Evolutionary conservation across 2,888 invertebrate genomes (phyloP).

Genomic region (Epinotia demarniana): DNA sequence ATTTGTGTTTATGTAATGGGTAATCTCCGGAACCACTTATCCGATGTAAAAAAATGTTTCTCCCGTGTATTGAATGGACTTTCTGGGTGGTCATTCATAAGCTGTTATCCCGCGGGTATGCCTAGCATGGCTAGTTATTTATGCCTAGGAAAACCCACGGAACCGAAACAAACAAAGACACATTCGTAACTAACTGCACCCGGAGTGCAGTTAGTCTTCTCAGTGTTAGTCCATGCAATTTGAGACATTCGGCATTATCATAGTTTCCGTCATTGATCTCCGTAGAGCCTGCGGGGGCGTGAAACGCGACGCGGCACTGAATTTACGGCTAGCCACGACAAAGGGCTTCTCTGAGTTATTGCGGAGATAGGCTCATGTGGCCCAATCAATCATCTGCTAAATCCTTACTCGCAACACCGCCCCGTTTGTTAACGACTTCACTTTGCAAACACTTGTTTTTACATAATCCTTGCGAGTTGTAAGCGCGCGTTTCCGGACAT

Average conservation of each 20-base stretch:
- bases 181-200: neutral
- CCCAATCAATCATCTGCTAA: conserved; percentile 38
- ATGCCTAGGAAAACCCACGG: neutral
- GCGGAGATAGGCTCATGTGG: conserved; percentile 47
- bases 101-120: too few relatives aligned
- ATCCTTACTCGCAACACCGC: neutral
- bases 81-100: too few relatives aligned
- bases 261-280: conserved; percentile 37
- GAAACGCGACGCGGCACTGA: conserved; percentile 62
- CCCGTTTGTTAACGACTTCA: conserved; percentile 5
- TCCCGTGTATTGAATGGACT: too few relatives aligned
- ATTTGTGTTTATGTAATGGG: too few relatives aligned
- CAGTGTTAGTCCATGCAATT: conserved; percentile 27
- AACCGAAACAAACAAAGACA: neutral
- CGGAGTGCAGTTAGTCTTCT: conserved; percentile 21
- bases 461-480: neutral
- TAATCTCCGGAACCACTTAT: too few relatives aligned
- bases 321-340: conserved; percentile 62
- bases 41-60: too few relatives aligned
- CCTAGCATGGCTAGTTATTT: neutral
- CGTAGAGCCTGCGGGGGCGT: conserved; percentile 51
- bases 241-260: conserved; percentile 32
- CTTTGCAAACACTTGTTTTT: conserved; percentile 15
- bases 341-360: conserved; percentile 57
- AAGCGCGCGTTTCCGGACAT: conserved; percentile 10